Evolutionary conservation across 2,888 invertebrate genomes (phyloP).

Genomic region (Sicus ferrugineus): DNA sequence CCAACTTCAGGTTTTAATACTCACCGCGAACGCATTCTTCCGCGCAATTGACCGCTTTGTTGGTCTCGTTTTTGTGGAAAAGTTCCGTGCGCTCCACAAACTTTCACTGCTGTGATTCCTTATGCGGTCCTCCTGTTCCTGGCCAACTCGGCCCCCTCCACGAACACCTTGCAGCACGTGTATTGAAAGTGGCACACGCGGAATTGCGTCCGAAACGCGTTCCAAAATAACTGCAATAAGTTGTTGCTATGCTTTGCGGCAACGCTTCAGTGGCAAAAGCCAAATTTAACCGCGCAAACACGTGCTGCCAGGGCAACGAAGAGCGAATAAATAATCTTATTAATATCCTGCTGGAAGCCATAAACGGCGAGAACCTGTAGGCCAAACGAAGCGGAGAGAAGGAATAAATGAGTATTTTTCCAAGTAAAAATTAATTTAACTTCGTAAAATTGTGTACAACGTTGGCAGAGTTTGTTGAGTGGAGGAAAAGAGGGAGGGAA

Average conservation of each 20-base stretch:
- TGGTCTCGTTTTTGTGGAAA: conserved; percentile 24
- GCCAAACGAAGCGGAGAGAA: background rate
- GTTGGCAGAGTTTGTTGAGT: too few species aligned
- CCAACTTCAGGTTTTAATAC: too few species aligned
- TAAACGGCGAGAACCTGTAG: background rate
- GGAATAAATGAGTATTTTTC: too few species aligned
- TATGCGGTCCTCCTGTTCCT: background rate
- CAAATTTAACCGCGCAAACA: too few species aligned
- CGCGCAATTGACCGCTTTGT: conserved; percentile 32
- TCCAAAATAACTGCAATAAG: conserved; percentile 50
- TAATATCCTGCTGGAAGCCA: conserved; percentile 4
- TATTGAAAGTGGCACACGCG: conserved; percentile 1
- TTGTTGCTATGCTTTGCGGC: conserved; percentile 31
- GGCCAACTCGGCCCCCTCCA: background rate
- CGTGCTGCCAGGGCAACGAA: conserved; percentile 10
- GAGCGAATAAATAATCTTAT: background rate
- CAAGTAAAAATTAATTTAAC: too few species aligned
- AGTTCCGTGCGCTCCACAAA: conserved; percentile 55
- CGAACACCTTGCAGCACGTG: background rate
- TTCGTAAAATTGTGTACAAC: too few species aligned
- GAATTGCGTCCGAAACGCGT: conserved; percentile 11
- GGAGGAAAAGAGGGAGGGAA: too few species aligned
- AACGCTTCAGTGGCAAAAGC: background rate
- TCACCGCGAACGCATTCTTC: conserved; percentile 20
- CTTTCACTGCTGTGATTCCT: conserved; percentile 57